Conservation (phyloP, 2,797 vertebrate species). For the Aphelocoma californica region DNA sequence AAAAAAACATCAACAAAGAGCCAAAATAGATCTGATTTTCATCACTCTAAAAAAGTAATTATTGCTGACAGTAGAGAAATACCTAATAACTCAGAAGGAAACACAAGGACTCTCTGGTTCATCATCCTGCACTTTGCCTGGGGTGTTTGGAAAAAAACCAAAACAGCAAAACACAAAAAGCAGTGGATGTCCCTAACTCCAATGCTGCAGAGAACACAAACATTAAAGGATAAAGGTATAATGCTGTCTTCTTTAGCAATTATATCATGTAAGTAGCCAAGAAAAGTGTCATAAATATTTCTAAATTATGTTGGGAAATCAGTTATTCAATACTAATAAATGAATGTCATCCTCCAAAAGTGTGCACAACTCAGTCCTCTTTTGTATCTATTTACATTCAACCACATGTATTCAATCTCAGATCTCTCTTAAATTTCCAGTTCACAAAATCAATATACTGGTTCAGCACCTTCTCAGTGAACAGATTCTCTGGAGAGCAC, state of each 20-base stretch:
- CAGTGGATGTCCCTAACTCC: neutral
- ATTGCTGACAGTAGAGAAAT: neutral
- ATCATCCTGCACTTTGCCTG: neutral
- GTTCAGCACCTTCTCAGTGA: neutral
- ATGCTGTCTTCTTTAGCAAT: neutral
- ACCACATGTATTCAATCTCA: neutral
- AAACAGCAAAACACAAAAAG: neutral
- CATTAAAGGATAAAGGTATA: neutral
- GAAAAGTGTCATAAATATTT: neutral
- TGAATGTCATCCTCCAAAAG: neutral
- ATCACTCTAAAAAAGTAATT: neutral
- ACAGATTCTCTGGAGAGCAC: neutral
- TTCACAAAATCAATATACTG: neutral
- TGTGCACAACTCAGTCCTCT: neutral
- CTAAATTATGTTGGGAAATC: constrained; percentile 13
- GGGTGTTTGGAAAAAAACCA: neutral
- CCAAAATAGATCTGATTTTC: neutral
- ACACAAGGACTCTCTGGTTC: neutral
- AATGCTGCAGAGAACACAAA: neutral
- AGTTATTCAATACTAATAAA: constrained; percentile 9
- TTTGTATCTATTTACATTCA: neutral
- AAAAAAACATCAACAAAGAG: neutral
- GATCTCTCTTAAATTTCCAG: neutral
- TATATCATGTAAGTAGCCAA: neutral
- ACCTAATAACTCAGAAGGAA: neutral